phyloP scores from a whole-genome alignment of 1,140 invertebrate species.

The Antheraea mylitta region DNA sequence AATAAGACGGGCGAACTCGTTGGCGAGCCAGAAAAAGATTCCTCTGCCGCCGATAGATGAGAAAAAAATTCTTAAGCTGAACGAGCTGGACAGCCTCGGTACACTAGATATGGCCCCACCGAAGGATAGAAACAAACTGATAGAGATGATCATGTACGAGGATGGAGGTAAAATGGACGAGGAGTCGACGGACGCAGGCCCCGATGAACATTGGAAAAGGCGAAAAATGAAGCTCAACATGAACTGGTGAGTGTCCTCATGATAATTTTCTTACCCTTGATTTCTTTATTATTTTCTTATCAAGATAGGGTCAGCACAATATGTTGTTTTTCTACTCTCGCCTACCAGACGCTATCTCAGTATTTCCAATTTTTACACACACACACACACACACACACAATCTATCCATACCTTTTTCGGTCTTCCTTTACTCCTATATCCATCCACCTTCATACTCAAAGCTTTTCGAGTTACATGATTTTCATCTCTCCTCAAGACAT shows the following conservation, averaged over 20 bases:
- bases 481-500: too few species aligned
- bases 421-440: too few species aligned
- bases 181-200: slow-evolving; percentile 22
- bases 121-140: slow-evolving; percentile 56
- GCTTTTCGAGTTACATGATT: too few species aligned
- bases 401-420: too few species aligned
- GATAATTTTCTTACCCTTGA: too few species aligned
- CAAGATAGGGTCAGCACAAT: too few species aligned
- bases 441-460: too few species aligned
- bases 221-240: slow-evolving; percentile 50
- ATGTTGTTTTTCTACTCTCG: too few species aligned
- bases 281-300: too few species aligned
- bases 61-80: slow-evolving; percentile 47
- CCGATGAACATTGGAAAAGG: slow-evolving; percentile 59
- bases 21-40: slow-evolving; percentile 32
- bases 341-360: too few species aligned
- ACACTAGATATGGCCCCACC: slow-evolving; percentile 41
- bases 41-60: slow-evolving; percentile 59
- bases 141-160: slow-evolving; percentile 64
- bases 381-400: too few species aligned
- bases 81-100: slow-evolving; percentile 37
- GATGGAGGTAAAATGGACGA: slow-evolving; percentile 41
- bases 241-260: slow-evolving; percentile 10
- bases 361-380: too few species aligned
- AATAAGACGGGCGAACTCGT: slow-evolving; percentile 56